phyloP scores from a whole-genome alignment of 2,888 invertebrate species.

The Plutella xylostella region DNA sequence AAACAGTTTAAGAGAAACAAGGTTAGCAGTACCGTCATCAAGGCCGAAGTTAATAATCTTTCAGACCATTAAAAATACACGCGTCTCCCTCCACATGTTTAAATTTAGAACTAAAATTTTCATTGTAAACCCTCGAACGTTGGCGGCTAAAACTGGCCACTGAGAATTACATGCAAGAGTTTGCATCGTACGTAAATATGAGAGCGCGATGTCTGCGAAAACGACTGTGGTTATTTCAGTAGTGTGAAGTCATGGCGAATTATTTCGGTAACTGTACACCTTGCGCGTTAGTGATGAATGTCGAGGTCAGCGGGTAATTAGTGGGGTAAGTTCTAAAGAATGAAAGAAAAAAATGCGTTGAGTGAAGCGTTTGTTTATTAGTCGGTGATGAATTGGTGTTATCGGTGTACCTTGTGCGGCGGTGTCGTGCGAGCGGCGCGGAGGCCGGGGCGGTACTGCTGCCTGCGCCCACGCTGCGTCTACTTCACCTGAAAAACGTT shows the following conservation, averaged over 20 bases:
- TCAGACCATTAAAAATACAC: constrained; percentile 29
- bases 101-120: not conserved
- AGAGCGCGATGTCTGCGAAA: constrained; percentile 2
- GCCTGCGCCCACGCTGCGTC: constrained; percentile 31
- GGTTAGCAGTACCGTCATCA: constrained; percentile 63
- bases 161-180: not conserved
- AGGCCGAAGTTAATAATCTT: constrained; percentile 50
- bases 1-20: constrained; percentile 46
- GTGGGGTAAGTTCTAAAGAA: constrained; percentile 24
- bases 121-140: no score
- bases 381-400: no score
- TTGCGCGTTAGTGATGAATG: constrained; percentile 52
- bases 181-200: not conserved
- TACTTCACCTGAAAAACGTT: constrained; percentile 37
- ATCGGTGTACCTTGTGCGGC: constrained; percentile 60
- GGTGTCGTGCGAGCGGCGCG: constrained; percentile 61
- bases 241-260: constrained; percentile 52
- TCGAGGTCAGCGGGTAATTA: constrained; percentile 49
- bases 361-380: constrained; percentile 44
- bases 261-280: constrained; percentile 58
- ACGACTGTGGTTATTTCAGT: constrained; percentile 50
- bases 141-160: no score
- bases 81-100: not conserved
- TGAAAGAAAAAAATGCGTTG: constrained; percentile 30
- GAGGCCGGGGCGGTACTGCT: constrained; percentile 61